These are phyloP conservation scores for Mus musculus DNA, from an alignment of 2,113 vertebrate species.

Conservation along the genomic window DNA sequence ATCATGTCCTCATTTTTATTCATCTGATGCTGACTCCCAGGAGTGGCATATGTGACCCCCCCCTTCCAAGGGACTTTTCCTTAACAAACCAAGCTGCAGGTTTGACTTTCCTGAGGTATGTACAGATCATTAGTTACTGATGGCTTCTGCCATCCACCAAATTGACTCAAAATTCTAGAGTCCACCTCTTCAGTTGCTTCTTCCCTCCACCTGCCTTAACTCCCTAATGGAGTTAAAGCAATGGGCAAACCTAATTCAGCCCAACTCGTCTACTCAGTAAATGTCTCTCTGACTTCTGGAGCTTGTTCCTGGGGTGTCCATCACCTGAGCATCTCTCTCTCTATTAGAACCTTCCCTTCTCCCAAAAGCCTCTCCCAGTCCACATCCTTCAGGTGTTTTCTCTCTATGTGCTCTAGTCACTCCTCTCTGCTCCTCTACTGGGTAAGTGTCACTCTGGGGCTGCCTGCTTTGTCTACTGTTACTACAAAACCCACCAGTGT, in stretches of 20 bases:
- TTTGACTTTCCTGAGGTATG: background rate
- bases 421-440: background rate
- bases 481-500: background rate
- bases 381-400: background rate
- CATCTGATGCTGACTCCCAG: background rate
- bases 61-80: background rate
- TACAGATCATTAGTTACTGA: background rate
- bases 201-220: background rate
- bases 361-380: background rate
- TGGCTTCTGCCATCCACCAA: background rate
- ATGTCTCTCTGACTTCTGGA: background rate
- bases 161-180: background rate
- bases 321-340: background rate
- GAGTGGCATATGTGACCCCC: background rate
- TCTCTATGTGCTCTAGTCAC: background rate
- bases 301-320: background rate
- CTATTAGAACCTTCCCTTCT: background rate
- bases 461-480: background rate
- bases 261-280: background rate
- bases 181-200: background rate
- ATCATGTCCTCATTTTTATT: background rate
- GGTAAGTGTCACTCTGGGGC: background rate
- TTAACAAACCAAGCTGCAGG: background rate
- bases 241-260: background rate
- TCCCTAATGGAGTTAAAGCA: too few species aligned